Conservation (phyloP, 2,888 invertebrate species). For the Mimumesa dahlbomi region DNA sequence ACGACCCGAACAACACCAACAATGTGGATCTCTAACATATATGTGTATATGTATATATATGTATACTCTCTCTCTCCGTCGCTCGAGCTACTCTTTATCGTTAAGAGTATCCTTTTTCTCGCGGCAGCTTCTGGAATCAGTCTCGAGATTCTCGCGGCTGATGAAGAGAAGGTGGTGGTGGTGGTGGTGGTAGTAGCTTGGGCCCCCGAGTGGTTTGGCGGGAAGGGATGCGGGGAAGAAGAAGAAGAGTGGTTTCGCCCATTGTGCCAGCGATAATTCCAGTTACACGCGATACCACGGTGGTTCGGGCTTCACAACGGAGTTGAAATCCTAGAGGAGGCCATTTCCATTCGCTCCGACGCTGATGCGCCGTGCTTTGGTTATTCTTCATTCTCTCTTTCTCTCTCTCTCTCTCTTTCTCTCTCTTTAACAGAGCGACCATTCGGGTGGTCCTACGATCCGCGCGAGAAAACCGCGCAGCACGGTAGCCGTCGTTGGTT, state of each 20-base stretch:
- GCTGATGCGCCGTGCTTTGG: too few species aligned
- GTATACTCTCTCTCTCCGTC: constrained; percentile 13
- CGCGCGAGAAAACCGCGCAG: constrained; percentile 71
- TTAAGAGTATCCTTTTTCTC: background rate
- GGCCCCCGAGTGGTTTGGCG: too few species aligned
- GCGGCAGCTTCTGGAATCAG: constrained; percentile 37
- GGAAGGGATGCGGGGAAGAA: constrained; percentile 24
- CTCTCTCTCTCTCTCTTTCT: too few species aligned
- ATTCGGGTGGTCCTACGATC: constrained; percentile 75
- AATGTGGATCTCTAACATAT: constrained; percentile 36
- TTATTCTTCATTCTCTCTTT: constrained; percentile 40
- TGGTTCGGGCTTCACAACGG: constrained; percentile 47
- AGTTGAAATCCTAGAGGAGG: constrained; percentile 77
- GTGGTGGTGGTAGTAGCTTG: too few species aligned
- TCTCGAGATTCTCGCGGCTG: constrained; percentile 57
- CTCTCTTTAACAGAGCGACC: too few species aligned
- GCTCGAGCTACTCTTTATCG: background rate
- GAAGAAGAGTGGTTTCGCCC: constrained; percentile 52
- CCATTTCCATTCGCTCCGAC: constrained; percentile 39
- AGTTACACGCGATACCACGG: constrained; percentile 69
- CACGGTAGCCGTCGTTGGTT: constrained; percentile 74
- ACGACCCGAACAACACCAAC: constrained; percentile 58
- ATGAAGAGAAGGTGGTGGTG: constrained; percentile 48
- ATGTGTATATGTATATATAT: too few species aligned
- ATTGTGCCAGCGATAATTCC: constrained; percentile 79